Evolutionary conservation across 2,113 vertebrate species (phyloP), one percentile per base, ranked within the genome.

Genomic region (Mus spicilegus): DNA sequence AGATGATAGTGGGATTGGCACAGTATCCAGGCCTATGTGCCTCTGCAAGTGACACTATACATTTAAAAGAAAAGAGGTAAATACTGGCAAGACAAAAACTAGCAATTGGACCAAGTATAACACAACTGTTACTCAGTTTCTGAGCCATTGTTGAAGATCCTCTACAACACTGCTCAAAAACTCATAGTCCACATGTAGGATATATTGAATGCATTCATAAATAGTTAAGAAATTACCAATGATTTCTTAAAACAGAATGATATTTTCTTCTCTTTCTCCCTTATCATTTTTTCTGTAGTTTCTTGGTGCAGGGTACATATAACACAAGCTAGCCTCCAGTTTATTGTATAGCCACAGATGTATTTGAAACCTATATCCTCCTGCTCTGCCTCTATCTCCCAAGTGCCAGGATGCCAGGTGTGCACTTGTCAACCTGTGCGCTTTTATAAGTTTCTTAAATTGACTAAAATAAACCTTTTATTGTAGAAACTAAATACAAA

Each of bases 81-180:
- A 90, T 81, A 92, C 86, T 78, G 93, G 72, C 16, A 91, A 88
- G 13, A 1, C 46, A 84, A 28, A 91, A 80, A 82, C 88, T 75
- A 86, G 19, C 67, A 93, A 20, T 16, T 89, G 51, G 17, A 70
- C 73, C 89, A 93, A 95, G 70, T 19, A 33, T 5, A 93, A 56
- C 4, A 51, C 10, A 54, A 24, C 49, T 87, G n/a, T 58, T 87
- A 20, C 67, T 78, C 2, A 67, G 19, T 85, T 91, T 65, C 49
- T 87, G 51, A 96, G 82, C 7, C 12, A 67, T n/a, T 46, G 73
- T 78, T 89, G 84, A 87, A 72, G 86, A 94, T 49, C 42, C 24
- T 86, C 24, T 72, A 65, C 46, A 77, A 90, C 65, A 80, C 88
- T 56, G 24, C 69, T 87, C 58, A 85, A 84, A 13, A 96, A 61